Percentiles rank a stretch among this genome's conserved stretches.
phyloP scores from a whole-genome alignment of 2,888 invertebrate species.

The Leptothorax acervorum region DNA sequence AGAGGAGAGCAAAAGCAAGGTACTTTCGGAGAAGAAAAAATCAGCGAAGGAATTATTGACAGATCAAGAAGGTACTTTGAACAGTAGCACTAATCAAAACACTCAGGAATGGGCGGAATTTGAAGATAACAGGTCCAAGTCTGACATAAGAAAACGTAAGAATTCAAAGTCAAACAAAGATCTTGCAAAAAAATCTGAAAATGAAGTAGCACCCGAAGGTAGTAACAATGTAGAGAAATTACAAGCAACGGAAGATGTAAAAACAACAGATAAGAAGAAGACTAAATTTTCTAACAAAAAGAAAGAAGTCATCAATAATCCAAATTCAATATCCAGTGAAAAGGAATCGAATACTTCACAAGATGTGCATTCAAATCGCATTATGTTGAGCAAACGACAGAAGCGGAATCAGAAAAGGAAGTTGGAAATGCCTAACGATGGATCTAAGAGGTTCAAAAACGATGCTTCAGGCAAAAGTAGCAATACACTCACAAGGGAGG shows the following conservation, averaged over 20 bases:
- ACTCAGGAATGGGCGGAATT: slow-evolving; percentile 82
- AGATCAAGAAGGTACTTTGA: slow-evolving; percentile 84
- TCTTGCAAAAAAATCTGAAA: slow-evolving; percentile 4
- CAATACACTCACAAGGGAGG: slow-evolving; percentile 71
- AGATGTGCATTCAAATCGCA: slow-evolving; percentile 29
- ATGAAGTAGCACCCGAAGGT: slow-evolving; percentile 8
- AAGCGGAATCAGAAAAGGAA: slow-evolving; percentile 74
- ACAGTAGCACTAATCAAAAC: slow-evolving; percentile 67
- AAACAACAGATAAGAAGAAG: not conserved
- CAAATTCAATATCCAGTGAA: slow-evolving; percentile 64
- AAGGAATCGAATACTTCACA: slow-evolving; percentile 24
- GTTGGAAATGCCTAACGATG: slow-evolving; percentile 25
- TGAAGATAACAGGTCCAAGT: slow-evolving; percentile 67
- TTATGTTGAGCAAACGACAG: slow-evolving; percentile 77
- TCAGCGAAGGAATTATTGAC: slow-evolving; percentile 78
- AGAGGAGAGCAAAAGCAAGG: slow-evolving; percentile 76
- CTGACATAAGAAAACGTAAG: not conserved
- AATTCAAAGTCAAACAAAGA: not conserved
- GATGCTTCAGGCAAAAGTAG: not conserved
- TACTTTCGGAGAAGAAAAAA: slow-evolving; percentile 69
- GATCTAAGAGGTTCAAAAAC: slow-evolving; percentile 23
- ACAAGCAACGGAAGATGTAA: slow-evolving; percentile 34
- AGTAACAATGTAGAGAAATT: slow-evolving; percentile 48
- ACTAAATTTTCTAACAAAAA: slow-evolving; percentile 41
- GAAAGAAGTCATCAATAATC: slow-evolving; percentile 17